Conservation (phyloP, 2,888 invertebrate genomes). For the Euproctis similis region DNA sequence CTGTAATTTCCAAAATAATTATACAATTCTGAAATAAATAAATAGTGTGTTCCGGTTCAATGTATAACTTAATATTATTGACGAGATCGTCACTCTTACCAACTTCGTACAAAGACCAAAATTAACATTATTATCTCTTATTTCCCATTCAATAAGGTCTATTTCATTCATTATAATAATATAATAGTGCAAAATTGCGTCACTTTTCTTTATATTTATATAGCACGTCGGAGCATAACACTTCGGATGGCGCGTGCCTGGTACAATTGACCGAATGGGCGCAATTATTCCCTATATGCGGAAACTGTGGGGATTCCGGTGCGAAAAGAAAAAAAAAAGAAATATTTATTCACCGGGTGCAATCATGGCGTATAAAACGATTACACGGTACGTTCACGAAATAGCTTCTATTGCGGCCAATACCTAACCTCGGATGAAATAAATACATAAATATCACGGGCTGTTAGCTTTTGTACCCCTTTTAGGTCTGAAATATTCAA, state of each 20-base stretch:
- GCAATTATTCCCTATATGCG: slow-evolving; percentile 48
- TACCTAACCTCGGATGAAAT: slow-evolving; percentile 6
- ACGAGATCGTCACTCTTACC: too few relatives aligned
- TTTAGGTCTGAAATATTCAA: not conserved
- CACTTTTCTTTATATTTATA: slow-evolving; percentile 25
- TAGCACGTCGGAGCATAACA: slow-evolving; percentile 48
- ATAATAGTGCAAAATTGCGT: slow-evolving; percentile 25
- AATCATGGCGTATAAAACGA: slow-evolving; percentile 57
- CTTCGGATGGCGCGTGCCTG: slow-evolving; percentile 61
- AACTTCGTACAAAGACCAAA: not conserved
- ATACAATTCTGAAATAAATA: too few relatives aligned
- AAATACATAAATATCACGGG: slow-evolving; percentile 4
- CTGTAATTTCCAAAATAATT: too few relatives aligned
- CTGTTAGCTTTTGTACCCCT: not conserved
- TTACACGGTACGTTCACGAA: slow-evolving; percentile 39
- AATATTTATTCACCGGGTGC: slow-evolving; percentile 57
- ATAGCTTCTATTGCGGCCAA: slow-evolving; percentile 35
- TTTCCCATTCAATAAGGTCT: slow-evolving; percentile 11
- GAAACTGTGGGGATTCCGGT: slow-evolving; percentile 36
- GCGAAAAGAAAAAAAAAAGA: slow-evolving; percentile 49
- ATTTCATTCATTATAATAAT: slow-evolving; percentile 13
- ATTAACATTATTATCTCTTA: slow-evolving; percentile 1
- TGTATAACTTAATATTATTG: too few relatives aligned
- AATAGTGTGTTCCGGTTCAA: too few relatives aligned
- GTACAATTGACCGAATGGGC: slow-evolving; percentile 41